These are phyloP conservation scores for Nymphalis io DNA, from an alignment of 1,140 invertebrate genomes.

Conservation along the genomic window DNA sequence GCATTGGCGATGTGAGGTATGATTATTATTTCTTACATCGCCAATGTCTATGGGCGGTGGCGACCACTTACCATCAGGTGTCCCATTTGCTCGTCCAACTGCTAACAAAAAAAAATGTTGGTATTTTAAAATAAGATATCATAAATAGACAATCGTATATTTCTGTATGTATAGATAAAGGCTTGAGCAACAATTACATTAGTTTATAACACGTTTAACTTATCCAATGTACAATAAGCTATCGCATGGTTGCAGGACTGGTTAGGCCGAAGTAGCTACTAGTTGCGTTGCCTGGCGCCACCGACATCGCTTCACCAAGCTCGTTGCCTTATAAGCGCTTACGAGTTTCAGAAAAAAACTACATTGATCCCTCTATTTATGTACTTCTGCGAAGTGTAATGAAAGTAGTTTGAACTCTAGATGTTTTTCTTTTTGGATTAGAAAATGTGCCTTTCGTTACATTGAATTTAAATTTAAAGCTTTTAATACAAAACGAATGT, in stretches of 20 bases:
- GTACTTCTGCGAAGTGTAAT: conserved; percentile 19
- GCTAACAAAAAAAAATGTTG: too few species aligned
- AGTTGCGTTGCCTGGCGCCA: neutral
- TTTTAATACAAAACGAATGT: too few species aligned
- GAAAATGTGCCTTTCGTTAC: neutral
- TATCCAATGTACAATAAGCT: neutral
- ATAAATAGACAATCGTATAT: too few species aligned
- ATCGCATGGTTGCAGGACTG: neutral
- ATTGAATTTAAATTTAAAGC: too few species aligned
- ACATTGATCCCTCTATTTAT: conserved; percentile 10
- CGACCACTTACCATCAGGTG: too few species aligned
- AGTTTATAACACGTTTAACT: neutral
- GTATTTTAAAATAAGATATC: too few species aligned
- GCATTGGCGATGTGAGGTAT: too few species aligned
- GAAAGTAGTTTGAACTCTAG: conserved; percentile 14
- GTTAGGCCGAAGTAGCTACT: neutral
- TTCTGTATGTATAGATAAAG: too few species aligned
- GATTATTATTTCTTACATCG: too few species aligned
- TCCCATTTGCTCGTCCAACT: too few species aligned
- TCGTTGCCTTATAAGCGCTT: conserved; percentile 7
- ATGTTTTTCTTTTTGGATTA: neutral
- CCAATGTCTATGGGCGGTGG: too few species aligned
- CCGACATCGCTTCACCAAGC: neutral
- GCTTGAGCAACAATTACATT: too few species aligned
- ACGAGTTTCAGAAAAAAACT: conserved; percentile 6